A percentile compares a stretch with the other conserved stretches of the same genome.
Conservation (phyloP, 2,797 vertebrate species). For the Emydoidea blandingii region DNA sequence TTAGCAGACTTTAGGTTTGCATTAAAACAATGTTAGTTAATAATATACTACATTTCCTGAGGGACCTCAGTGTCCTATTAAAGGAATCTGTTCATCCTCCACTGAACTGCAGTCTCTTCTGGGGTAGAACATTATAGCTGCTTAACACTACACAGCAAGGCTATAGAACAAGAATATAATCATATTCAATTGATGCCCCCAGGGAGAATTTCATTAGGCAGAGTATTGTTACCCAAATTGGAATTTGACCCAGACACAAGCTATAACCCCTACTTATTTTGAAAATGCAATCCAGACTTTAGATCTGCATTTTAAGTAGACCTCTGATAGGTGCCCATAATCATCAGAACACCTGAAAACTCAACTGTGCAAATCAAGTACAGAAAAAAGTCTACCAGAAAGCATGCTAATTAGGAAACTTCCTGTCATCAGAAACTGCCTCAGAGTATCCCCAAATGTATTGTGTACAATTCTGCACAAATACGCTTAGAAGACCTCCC, state of each 20-base stretch:
- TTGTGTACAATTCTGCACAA: neutral
- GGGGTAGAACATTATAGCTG: neutral
- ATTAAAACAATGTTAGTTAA: neutral
- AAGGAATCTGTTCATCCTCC: neutral
- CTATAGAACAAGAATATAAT: neutral
- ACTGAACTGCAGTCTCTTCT: neutral
- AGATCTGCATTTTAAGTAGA: neutral
- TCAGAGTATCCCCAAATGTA: constrained; percentile 1
- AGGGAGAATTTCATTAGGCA: neutral
- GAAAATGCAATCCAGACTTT: neutral
- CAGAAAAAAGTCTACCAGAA: neutral
- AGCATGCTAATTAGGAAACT: neutral
- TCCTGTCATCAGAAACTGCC: neutral
- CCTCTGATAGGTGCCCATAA: neutral
- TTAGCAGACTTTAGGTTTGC: neutral
- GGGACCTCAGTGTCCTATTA: neutral
- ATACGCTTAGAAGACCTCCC: constrained; percentile 9
- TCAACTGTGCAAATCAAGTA: neutral
- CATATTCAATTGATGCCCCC: neutral
- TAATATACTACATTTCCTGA: neutral
- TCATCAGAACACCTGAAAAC: constrained; percentile 15
- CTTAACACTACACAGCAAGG: neutral
- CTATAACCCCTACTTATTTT: neutral
- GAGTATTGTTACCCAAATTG: neutral
- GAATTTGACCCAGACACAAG: neutral